Evolutionary conservation across 1,140 invertebrate species (phyloP), one percentile per base, ranked within the genome.

Genomic region (Rhizoglyphus robini): DNA sequence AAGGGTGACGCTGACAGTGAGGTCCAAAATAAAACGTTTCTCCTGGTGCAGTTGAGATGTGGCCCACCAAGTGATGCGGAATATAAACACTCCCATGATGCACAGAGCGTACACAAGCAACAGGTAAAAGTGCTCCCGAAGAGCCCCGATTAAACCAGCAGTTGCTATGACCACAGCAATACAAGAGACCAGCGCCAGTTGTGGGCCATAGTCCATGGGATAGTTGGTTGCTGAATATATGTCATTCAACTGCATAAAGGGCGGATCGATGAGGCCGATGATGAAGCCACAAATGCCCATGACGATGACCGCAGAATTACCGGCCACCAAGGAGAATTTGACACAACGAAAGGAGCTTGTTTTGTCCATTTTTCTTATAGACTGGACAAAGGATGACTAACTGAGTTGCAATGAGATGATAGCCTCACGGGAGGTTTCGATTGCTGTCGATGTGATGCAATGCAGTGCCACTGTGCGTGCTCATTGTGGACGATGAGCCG

Each of bases 271-370:
- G 2, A 64, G 25, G 30, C 63, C 63, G 8, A 30, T 31, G 1
- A 64, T 48, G 29, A 64, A 64, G n/a, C 63, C 63, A 18, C 27
- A 4, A 2, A 64, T 23, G 3, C 63, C 63, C 20, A 64, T n/a
- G n/a, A 18, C 47, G 2, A 64, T 57, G 2, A 47, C 63, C 15
- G 30, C 46, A 3, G 46, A 31, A 49, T 64, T 64, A 1, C 41
- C 46, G 5, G 23, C 46, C 2, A 64, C 31, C 31, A 64, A 64
- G 13, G 63, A 48, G 31, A 25, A 64, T 51, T 64, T 64, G 2
- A 64, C 11, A 57, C 63, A 64, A 18, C 23, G 11, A 3, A 49
- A 64, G 11, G 63, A 64, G 41, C 34, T 64, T 15, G 18, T 64
- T 51, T 48, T 64, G 38, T 64, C 63, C 63, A 64, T 64, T 8